Conservation (phyloP, 2,113 vertebrate species). For the Rissa tridactyla region DNA sequence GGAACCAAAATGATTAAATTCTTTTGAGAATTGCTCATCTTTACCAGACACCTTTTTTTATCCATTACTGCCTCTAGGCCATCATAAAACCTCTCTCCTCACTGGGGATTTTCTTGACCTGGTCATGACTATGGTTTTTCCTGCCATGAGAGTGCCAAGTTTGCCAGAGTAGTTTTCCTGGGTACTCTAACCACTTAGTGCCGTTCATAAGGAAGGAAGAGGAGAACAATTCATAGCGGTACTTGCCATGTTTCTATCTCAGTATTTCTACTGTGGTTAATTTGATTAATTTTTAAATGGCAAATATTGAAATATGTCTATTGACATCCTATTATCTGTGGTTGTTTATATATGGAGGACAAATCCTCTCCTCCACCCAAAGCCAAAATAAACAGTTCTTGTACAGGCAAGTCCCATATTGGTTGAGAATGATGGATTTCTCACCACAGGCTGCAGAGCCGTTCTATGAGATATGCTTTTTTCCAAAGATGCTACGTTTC, state of each 20-base stretch:
- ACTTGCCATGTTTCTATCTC: neutral
- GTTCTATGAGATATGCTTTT: neutral
- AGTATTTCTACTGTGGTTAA: neutral
- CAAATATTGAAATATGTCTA: neutral
- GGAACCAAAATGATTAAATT: neutral
- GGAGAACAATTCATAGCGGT: neutral
- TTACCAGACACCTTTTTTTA: neutral
- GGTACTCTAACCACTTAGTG: neutral
- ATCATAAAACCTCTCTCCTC: neutral
- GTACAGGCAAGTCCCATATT: neutral
- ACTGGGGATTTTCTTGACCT: neutral
- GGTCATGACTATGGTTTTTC: neutral
- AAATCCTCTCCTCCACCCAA: neutral
- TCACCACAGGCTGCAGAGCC: neutral
- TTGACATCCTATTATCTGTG: conserved; percentile 3
- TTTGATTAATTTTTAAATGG: neutral
- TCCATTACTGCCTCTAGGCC: neutral
- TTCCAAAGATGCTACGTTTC: neutral
- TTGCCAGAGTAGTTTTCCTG: neutral
- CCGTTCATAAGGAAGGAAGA: neutral
- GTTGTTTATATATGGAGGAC: neutral
- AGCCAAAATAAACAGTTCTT: conserved; percentile 30
- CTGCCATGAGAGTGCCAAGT: neutral
- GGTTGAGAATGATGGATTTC: neutral
- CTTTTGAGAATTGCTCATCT: neutral